These are phyloP conservation scores for Caiman crocodilus DNA, from an alignment of 2,797 vertebrate species.

Conservation along the genomic window DNA sequence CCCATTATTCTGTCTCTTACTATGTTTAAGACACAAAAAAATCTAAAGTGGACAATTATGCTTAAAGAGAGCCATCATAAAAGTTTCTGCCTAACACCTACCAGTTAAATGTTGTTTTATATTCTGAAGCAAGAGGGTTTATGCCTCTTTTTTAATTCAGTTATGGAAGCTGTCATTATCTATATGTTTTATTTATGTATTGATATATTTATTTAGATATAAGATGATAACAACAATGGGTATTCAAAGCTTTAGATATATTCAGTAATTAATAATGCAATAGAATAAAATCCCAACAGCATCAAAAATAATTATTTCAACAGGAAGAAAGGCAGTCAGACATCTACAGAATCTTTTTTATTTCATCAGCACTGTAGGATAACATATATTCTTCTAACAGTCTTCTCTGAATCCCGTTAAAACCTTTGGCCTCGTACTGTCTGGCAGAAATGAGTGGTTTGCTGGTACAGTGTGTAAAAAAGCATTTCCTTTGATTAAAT, in stretches of 20 bases:
- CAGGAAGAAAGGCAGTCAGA: background rate
- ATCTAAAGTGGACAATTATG: background rate
- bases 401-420: background rate
- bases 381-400: background rate
- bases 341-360: background rate
- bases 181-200: background rate
- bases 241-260: background rate
- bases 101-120: background rate
- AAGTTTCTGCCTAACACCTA: background rate
- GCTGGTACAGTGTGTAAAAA: background rate
- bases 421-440: background rate
- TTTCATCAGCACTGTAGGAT: background rate
- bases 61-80: background rate
- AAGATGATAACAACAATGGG: background rate
- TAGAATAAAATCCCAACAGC: background rate
- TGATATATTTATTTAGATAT: background rate
- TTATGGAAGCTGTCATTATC: background rate
- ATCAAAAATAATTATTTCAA: background rate
- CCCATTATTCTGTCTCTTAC: background rate
- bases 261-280: background rate
- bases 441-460: background rate
- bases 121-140: background rate
- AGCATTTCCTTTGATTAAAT: background rate
- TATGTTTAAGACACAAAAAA: background rate
- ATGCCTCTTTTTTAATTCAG: background rate